Conservation (phyloP, 2,797 vertebrate species). For the Amblyopsis hoosieri region DNA sequence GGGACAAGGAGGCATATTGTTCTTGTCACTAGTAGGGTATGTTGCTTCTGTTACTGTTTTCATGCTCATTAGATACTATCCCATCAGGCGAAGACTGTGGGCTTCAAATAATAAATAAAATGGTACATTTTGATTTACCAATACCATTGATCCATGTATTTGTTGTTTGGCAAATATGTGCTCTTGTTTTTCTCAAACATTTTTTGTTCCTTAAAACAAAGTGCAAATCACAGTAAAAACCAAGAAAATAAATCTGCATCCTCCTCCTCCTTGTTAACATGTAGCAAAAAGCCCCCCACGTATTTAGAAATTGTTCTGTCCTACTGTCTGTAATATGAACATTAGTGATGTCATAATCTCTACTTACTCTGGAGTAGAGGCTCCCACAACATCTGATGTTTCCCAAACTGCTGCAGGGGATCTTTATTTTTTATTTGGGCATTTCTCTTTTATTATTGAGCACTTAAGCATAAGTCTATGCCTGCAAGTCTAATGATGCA, state of each 20-base stretch:
- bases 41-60: too few relatives aligned
- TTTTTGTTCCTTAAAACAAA: background rate
- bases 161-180: background rate
- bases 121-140: too few relatives aligned
- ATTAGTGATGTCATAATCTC: constrained; percentile 11
- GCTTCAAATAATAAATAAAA: too few relatives aligned
- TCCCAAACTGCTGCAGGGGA: constrained; percentile 12
- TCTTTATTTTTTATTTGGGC: constrained; percentile 24
- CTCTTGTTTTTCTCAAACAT: background rate
- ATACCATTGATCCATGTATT: background rate
- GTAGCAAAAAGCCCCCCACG: constrained; percentile 4
- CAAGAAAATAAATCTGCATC: too few relatives aligned
- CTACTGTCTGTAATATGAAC: constrained; percentile 17
- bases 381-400: constrained; percentile 16
- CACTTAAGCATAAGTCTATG: constrained; percentile 1
- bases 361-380: constrained; percentile 15
- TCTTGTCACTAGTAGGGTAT: background rate
- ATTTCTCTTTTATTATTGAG: constrained; percentile 16
- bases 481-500: constrained; percentile 2
- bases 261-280: background rate
- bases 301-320: constrained; percentile 7
- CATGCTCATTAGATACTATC: too few relatives aligned
- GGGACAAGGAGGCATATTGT: background rate
- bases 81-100: too few relatives aligned
- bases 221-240: background rate